Percentiles rank a stretch among this genome's conserved stretches.
Evolutionary conservation across 2,888 invertebrate genomes (phyloP).

Genomic region (Noctuana brunneofusca): DNA sequence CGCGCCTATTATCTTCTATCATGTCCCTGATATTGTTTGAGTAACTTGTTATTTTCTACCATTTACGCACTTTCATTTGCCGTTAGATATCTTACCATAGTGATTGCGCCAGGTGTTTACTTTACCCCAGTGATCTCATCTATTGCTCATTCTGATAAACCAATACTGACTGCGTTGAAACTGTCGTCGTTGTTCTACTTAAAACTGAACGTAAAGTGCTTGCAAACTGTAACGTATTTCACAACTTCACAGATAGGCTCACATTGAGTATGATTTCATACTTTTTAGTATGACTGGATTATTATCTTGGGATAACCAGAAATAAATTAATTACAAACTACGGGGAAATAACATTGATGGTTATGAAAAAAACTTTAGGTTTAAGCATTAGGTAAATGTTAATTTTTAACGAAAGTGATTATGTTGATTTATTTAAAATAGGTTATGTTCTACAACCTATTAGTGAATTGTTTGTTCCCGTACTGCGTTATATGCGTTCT

Average conservation of each 20-base stretch:
- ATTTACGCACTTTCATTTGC: slow-evolving; percentile 47
- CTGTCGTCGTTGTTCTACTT: slow-evolving; percentile 20
- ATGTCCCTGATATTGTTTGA: slow-evolving; percentile 17
- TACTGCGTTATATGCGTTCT: too few relatives aligned
- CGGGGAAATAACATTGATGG: too few relatives aligned
- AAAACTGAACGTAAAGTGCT: neutral
- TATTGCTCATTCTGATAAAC: slow-evolving; percentile 65
- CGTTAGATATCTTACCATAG: slow-evolving; percentile 47
- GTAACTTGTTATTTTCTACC: slow-evolving; percentile 45
- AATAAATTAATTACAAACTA: too few relatives aligned
- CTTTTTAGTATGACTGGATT: too few relatives aligned
- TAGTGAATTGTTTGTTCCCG: too few relatives aligned
- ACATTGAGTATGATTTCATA: too few relatives aligned
- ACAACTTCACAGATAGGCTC: neutral
- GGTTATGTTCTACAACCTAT: too few relatives aligned
- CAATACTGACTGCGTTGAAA: slow-evolving; percentile 31
- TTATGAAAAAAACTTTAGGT: too few relatives aligned
- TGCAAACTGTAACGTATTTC: slow-evolving; percentile 9
- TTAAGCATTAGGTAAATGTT: too few relatives aligned
- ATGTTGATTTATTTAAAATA: too few relatives aligned
- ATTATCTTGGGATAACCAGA: too few relatives aligned
- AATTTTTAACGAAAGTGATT: too few relatives aligned
- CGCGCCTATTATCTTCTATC: neutral
- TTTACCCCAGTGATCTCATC: slow-evolving; percentile 67
- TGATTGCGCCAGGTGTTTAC: slow-evolving; percentile 56